phyloP scores from a whole-genome alignment of 92 coral and sea anemone genomes.

The Parazoanthus swiftii region DNA sequence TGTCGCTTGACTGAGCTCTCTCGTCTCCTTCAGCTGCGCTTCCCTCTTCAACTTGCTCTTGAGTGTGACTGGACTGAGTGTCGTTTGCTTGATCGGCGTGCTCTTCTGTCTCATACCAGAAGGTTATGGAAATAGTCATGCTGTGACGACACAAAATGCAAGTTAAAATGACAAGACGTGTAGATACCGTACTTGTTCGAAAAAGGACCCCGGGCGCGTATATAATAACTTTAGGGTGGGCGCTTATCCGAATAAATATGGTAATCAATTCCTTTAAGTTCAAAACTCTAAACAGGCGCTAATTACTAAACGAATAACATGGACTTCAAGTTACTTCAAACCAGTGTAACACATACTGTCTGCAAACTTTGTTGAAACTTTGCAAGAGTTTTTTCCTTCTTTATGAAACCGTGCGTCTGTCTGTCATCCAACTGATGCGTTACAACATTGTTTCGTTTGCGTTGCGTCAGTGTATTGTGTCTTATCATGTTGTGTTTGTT shows the following conservation, averaged over 20 bases:
- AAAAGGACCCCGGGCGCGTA: too few species aligned
- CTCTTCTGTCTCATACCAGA: slow-evolving; percentile 85
- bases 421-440: not conserved
- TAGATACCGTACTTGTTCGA: too few species aligned
- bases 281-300: not conserved
- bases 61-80: not conserved
- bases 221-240: too few species aligned
- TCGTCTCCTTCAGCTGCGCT: not conserved
- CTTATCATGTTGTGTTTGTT: not conserved
- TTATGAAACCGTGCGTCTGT: not conserved
- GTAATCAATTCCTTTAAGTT: not conserved
- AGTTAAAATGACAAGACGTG: too few species aligned
- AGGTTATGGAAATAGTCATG: slow-evolving; percentile 86
- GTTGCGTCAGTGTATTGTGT: not conserved
- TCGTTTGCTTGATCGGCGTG: not conserved
- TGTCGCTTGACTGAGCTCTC: not conserved
- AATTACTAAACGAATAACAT: too few species aligned
- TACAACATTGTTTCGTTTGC: not conserved
- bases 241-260: too few species aligned
- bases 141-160: slow-evolving; percentile 37
- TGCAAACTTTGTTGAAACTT: not conserved
- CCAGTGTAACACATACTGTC: too few species aligned
- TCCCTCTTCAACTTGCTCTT: not conserved
- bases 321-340: too few species aligned
- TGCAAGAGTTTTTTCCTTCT: too few species aligned